A percentile compares a stretch with the other conserved stretches of the same genome.
Conservation (phyloP, 2,888 invertebrate genomes). For the Chelonus formosanus region DNA sequence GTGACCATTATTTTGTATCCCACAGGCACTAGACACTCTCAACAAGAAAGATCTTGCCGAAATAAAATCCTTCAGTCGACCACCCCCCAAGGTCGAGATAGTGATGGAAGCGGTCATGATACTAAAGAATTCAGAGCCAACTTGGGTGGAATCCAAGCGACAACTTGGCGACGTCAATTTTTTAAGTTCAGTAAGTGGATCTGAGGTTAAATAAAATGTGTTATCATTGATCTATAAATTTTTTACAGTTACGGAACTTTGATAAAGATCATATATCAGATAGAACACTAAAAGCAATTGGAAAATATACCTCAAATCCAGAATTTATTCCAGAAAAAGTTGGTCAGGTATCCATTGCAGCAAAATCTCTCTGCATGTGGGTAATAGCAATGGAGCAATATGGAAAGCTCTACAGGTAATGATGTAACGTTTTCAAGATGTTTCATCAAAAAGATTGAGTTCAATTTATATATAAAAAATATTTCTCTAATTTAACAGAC, state of each 20-base stretch:
- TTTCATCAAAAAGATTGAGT: too few relatives aligned
- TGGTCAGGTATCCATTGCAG: slow-evolving; percentile 83
- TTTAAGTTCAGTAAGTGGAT: slow-evolving; percentile 68
- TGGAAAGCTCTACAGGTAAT: slow-evolving; percentile 84
- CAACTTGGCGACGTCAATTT: slow-evolving; percentile 85
- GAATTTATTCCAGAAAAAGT: slow-evolving; percentile 90
- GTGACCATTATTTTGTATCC: not conserved
- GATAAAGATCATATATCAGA: slow-evolving; percentile 90
- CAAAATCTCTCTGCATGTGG: slow-evolving; percentile 90
- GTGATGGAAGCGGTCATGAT: slow-evolving; percentile 92
- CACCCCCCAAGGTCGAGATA: slow-evolving; percentile 88
- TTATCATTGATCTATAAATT: slow-evolving; percentile 1
- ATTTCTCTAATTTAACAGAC: too few relatives aligned
- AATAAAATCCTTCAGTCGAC: slow-evolving; percentile 88
- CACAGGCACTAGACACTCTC: slow-evolving; percentile 77
- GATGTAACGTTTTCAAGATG: not conserved
- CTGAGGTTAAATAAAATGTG: not conserved
- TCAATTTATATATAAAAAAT: too few relatives aligned
- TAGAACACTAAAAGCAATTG: slow-evolving; percentile 82
- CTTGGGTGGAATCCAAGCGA: slow-evolving; percentile 88
- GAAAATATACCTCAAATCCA: slow-evolving; percentile 79
- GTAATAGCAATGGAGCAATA: slow-evolving; percentile 92
- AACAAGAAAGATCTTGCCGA: slow-evolving; percentile 90
- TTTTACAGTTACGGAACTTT: slow-evolving; percentile 76
- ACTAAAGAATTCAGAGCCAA: slow-evolving; percentile 78